These are phyloP conservation scores for Adoxophyes honmai DNA, from an alignment of 1,140 invertebrate species.

Conservation along the genomic window DNA sequence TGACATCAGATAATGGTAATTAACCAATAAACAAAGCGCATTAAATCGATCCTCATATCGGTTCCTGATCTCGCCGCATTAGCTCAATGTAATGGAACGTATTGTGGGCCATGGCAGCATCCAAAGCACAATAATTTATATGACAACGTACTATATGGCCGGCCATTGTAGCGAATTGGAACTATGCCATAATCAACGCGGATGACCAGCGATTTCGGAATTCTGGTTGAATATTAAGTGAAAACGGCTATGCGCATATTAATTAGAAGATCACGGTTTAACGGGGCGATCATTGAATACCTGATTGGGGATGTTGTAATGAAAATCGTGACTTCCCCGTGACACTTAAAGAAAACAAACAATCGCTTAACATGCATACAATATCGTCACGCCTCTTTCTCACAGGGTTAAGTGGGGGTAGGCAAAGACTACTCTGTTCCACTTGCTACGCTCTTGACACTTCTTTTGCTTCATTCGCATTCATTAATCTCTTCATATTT, in stretches of 20 bases:
- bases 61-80: constrained; percentile 24
- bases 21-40: background rate
- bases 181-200: constrained; percentile 27
- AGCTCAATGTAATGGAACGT: constrained; percentile 44
- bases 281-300: too few relatives aligned
- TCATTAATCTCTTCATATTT: too few relatives aligned
- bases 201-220: constrained; percentile 20
- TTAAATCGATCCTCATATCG: constrained; percentile 20
- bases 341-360: too few relatives aligned
- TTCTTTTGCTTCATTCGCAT: too few relatives aligned
- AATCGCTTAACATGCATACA: too few relatives aligned
- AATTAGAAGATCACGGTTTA: too few relatives aligned
- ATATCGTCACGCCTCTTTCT: too few relatives aligned
- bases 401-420: too few relatives aligned
- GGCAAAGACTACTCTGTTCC: too few relatives aligned
- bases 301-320: too few relatives aligned
- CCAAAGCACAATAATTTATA: constrained; percentile 36
- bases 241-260: background rate
- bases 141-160: constrained; percentile 26
- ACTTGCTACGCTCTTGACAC: too few relatives aligned
- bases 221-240: constrained; percentile 11
- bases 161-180: constrained; percentile 31
- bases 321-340: too few relatives aligned
- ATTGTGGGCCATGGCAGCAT: constrained; percentile 31
- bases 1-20: background rate